These are phyloP conservation scores for Urophycis tenuis DNA, from an alignment of 2,797 vertebrate genomes.

Conservation along the genomic window DNA sequence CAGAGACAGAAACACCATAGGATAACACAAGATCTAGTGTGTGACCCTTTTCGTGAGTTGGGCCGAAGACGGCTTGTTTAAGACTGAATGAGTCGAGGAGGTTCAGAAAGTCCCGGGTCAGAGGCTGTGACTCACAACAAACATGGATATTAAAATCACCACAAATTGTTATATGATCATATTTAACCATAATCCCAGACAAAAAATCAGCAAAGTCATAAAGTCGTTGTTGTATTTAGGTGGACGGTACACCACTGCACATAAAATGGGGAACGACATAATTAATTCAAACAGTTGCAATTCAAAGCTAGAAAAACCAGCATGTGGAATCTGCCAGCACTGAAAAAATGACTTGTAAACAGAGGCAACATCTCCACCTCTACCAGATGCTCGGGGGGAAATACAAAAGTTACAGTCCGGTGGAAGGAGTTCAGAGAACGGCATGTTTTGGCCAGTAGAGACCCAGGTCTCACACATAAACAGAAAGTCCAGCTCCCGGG, in stretches of 20 bases:
- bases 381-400: constrained; percentile 10
- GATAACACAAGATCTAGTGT: constrained; percentile 22
- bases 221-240: too few species aligned
- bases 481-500: too few species aligned
- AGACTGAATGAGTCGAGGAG: neutral
- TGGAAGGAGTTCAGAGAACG: constrained; percentile 17
- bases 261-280: neutral
- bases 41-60: constrained; percentile 14
- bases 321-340: constrained; percentile 10
- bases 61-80: constrained; percentile 2
- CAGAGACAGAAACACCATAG: constrained; percentile 8
- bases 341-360: constrained; percentile 14
- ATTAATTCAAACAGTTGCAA: constrained; percentile 17
- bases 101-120: too few species aligned
- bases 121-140: neutral
- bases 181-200: neutral
- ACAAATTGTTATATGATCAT: constrained; percentile 1
- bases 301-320: constrained; percentile 21
- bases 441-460: too few species aligned
- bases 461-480: too few species aligned
- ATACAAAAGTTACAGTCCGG: constrained; percentile 4
- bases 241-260: constrained; percentile 8
- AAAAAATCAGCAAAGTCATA: constrained; percentile 17
- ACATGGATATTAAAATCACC: constrained; percentile 6
- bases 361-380: constrained; percentile 11